Percentiles rank a stretch among this genome's conserved stretches.
These are phyloP conservation scores for Micromesistius poutassou DNA, from an alignment of 2,797 vertebrate species.

Conservation along the genomic window DNA sequence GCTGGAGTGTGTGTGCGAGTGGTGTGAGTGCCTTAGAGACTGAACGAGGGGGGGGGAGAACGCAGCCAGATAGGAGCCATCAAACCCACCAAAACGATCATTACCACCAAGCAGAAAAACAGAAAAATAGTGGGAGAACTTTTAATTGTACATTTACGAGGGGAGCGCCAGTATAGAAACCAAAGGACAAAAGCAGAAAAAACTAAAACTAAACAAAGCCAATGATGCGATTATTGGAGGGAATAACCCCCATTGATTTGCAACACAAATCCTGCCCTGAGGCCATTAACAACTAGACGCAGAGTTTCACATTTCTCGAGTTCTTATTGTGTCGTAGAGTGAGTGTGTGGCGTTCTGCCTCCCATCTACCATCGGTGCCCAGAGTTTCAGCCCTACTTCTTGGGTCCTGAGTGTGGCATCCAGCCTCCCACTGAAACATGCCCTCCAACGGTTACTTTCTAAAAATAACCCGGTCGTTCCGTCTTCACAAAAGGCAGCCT, in stretches of 20 bases:
- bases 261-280: background rate
- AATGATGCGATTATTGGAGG: background rate
- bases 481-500: slow-evolving; percentile 52
- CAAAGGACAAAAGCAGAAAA: background rate
- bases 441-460: slow-evolving; percentile 31
- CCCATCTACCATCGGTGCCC: background rate
- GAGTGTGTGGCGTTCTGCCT: background rate
- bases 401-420: background rate
- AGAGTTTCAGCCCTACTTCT: background rate
- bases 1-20: background rate
- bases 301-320: background rate
- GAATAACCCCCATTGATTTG: background rate
- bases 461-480: slow-evolving; percentile 64
- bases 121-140: background rate
- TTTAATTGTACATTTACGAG: background rate
- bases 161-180: background rate
- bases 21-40: no score
- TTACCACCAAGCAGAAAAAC: background rate
- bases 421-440: slow-evolving; percentile 22
- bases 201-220: background rate
- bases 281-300: background rate
- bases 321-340: background rate
- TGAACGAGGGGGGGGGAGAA: background rate
- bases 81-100: background rate
- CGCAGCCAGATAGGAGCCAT: background rate